Conservation (phyloP, 2,797 vertebrate species). For the Mormyrus hasselquistii region DNA sequence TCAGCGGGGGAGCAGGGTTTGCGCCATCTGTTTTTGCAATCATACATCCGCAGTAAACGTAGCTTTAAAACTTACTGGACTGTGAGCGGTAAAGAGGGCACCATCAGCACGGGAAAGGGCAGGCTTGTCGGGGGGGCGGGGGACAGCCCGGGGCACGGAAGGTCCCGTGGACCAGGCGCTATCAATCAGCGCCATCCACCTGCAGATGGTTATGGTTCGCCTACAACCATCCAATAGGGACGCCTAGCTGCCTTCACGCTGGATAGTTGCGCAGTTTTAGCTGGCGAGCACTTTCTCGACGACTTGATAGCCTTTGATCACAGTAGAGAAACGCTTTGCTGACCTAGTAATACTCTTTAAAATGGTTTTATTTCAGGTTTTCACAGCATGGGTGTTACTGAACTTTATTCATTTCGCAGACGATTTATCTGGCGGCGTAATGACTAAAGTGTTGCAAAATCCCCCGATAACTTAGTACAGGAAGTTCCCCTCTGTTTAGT, state of each 20-base stretch:
- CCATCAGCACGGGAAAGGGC: slow-evolving; percentile 4
- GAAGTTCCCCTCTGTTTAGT: not conserved
- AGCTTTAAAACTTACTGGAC: slow-evolving; percentile 40
- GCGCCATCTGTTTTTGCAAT: slow-evolving; percentile 68
- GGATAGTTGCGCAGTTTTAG: not conserved
- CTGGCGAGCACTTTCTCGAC: slow-evolving; percentile 1
- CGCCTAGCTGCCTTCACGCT: not conserved
- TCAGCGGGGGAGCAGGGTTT: slow-evolving; percentile 51
- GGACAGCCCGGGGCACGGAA: slow-evolving; percentile 59
- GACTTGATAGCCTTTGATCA: not conserved
- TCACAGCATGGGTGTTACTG: not conserved
- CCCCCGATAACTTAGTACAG: not conserved
- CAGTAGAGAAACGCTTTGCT: not conserved
- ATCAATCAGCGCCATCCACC: slow-evolving; percentile 72
- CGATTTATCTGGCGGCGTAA: not conserved
- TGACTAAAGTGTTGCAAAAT: not conserved
- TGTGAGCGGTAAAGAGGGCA: slow-evolving; percentile 35
- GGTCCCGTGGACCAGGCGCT: slow-evolving; percentile 70
- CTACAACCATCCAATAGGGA: slow-evolving; percentile 51
- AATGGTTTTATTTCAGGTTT: not conserved
- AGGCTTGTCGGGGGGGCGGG: not conserved
- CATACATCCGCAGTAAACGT: slow-evolving; percentile 48
- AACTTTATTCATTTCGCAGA: not conserved
- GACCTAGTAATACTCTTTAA: not conserved
- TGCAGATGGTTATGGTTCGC: slow-evolving; percentile 70